Evolutionary conservation across 2,113 vertebrate genomes (phyloP).

Genomic region (Neofelis nebulosa): DNA sequence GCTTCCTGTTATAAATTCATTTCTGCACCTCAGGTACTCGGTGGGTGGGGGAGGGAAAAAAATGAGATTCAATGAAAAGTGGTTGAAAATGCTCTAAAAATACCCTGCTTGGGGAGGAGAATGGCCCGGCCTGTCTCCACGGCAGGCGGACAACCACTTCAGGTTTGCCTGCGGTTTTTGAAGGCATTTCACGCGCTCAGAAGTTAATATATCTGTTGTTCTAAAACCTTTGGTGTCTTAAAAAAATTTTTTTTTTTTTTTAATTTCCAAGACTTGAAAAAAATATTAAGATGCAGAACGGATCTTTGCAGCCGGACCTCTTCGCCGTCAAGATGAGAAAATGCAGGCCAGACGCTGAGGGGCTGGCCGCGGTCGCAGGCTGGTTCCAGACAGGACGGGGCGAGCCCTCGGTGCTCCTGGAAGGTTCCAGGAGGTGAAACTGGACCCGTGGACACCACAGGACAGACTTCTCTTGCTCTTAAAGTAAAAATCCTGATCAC

Average conservation of each 20-base stretch:
- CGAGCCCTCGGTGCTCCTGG: rapidly evolving
- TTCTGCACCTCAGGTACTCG: slow-evolving; percentile 78
- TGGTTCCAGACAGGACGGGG: too few relatives aligned
- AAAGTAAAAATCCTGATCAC: neutral
- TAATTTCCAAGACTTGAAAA: neutral
- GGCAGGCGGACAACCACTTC: rapidly evolving
- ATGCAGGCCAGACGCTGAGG: neutral
- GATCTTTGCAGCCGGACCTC: neutral
- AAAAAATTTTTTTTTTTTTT: neutral
- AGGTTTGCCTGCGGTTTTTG: rapidly evolving
- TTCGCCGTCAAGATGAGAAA: neutral
- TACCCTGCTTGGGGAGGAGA: neutral
- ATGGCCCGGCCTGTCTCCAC: rapidly evolving
- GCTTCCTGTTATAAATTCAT: slow-evolving; percentile 88
- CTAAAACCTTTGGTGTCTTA: neutral
- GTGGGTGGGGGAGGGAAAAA: slow-evolving; percentile 58
- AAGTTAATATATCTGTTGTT: neutral
- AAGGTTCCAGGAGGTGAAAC: neutral
- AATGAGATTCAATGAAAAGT: slow-evolving; percentile 77
- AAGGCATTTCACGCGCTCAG: neutral
- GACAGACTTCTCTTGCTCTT: neutral
- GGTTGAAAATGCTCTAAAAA: slow-evolving; percentile 42
- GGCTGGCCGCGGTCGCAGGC: neutral
- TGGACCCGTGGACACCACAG: neutral
- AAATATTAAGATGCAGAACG: neutral